Evolutionary conservation across 1,140 invertebrate genomes (phyloP), one percentile per base, ranked within the genome.

Genomic region (Melipona quadrifasciata): DNA sequence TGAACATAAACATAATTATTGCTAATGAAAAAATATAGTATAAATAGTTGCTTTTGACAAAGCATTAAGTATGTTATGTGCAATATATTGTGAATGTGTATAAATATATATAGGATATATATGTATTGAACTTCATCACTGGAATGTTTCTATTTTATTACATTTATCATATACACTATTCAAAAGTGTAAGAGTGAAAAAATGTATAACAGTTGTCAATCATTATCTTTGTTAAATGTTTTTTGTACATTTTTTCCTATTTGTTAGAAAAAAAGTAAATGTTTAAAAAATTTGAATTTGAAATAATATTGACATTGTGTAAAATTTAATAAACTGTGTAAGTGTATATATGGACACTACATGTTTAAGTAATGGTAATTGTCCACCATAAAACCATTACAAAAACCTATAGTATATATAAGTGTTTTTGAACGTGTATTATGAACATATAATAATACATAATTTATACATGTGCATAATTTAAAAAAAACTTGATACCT

Each of bases 301-400:
- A 70, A 51, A 80, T 81, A 39, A 53, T 47, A 55, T 51, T 31
- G 16, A 85, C 11, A 57, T 6, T 55, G 70, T 31, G 39, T 61
- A 51, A 34, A 83, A 68, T 86, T 64, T 31, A 78, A 80, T 47
- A 70, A 64, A 82, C 82, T 57, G 24, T n/a, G 12, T 57, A 6
- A 27, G n/a, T 74, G n/a, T 24, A 21, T 73, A 47, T 39, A 24
- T 58, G 19, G 24, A n/a, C 17, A 72, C 86, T 86, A 90, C 92
- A 92, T 86, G 89, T 90, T 85, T 92, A 91, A 57, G 85, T 75
- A 76, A 92, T 93, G 82, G 73, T 83, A 75, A 61, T 84, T 91
- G 90, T 93, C 90, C 91, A 93, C 91, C 75, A 58, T 77, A 75
- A 76, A 72, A 85, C 12, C 87, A 93, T 91, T 79, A 72, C 87